Evolutionary conservation across 1,140 invertebrate genomes (phyloP).

Genomic region (Drosophila nasuta): DNA sequence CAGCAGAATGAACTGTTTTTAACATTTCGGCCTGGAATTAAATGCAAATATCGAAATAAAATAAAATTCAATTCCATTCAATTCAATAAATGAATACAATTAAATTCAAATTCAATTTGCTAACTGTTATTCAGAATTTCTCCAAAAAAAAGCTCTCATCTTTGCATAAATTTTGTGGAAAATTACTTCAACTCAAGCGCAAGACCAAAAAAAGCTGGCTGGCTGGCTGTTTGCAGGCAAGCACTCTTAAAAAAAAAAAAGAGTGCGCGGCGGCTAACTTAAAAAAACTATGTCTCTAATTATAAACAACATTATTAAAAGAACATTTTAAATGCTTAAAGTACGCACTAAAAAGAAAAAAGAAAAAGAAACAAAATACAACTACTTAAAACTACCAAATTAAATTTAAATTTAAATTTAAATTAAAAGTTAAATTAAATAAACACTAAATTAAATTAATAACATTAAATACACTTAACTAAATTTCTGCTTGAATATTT

Average conservation of each 20-base stretch:
- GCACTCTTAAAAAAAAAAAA: neutral
- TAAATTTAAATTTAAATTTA: slow-evolving; percentile 30
- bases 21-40: too few relatives aligned
- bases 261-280: slow-evolving; percentile 30
- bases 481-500: slow-evolving; percentile 19
- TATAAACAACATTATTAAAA: slow-evolving; percentile 36
- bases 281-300: slow-evolving; percentile 31
- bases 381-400: slow-evolving; percentile 20
- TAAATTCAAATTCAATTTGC: too few relatives aligned
- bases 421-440: slow-evolving; percentile 25
- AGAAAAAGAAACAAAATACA: neutral
- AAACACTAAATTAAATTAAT: slow-evolving; percentile 24
- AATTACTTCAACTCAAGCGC: neutral
- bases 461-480: slow-evolving; percentile 12
- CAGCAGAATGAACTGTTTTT: too few relatives aligned
- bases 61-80: too few relatives aligned
- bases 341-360: slow-evolving; percentile 29
- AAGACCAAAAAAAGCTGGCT: slow-evolving; percentile 1
- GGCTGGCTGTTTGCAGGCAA: neutral
- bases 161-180: too few relatives aligned
- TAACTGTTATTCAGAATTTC: too few relatives aligned
- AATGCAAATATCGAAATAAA: too few relatives aligned
- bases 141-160: too few relatives aligned
- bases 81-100: too few relatives aligned
- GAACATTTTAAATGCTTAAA: slow-evolving; percentile 44